Evolutionary conservation across 2,797 vertebrate genomes (phyloP), one percentile per base, ranked within the genome.

Genomic region (Falco columbarius): DNA sequence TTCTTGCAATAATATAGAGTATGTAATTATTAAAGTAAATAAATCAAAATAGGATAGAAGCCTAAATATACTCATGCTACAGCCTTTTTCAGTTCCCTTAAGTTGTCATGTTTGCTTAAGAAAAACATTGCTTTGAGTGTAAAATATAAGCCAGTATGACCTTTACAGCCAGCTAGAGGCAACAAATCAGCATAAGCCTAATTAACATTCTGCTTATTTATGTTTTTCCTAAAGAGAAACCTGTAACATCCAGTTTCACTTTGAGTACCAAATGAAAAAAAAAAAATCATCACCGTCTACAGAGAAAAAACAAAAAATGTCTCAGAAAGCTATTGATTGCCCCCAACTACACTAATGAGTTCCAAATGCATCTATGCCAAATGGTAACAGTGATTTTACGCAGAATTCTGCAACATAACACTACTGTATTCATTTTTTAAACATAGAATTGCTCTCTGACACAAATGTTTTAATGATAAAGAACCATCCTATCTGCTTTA

Each of bases 151-250:
- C 27, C 42, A 58, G 10, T 68, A 63, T 75, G 87, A 89, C 68
- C 79, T 94, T 94, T 89, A 61, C 32, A 77, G 52, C 26, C 30
- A 93, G 80, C 59, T 86, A 66, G 23, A 90, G 62, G 71, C 63
- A 90, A 84, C 36, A 90, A 73, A 92, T 73, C 62, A 76, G 49
- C 77, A 47, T 40, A 92, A 93, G 67, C 26, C 55, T 59, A 93
- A 94, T 80, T 87, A 96, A 52, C 52, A 87, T 85, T 89, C 74
- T 86, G 58, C 71, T 93, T 67, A 81, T 89, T 86, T 93, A 79
- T 70, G 36, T 66, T 93, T 62, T 81, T 87, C 95, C 85, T 92
- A 89, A 83, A 93, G 44, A 87, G 85, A 82, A 92, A 85, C 24
- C 22, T 66, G 66, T 73, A 89, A 73, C 20, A 74, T 73, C 59